phyloP scores from a whole-genome alignment of 2,888 invertebrate species.

The Yponomeuta malinellus region DNA sequence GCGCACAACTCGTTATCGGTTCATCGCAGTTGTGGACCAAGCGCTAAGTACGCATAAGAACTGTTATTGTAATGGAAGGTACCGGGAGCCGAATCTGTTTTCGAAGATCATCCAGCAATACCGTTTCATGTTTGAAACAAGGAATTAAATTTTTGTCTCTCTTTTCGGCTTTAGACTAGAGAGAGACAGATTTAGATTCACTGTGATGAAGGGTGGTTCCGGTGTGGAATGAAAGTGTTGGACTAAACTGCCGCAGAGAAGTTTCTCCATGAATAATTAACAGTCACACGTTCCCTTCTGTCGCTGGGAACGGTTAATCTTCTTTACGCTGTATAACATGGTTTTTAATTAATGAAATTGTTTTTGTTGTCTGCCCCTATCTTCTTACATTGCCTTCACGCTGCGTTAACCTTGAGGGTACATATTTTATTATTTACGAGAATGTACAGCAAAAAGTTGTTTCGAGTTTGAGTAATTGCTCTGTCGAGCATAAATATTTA shows the following conservation, averaged over 20 bases:
- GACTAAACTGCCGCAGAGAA: slow-evolving; percentile 18
- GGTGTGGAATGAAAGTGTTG: slow-evolving; percentile 14
- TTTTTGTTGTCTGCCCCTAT: slow-evolving; percentile 8
- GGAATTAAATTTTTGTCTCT: not conserved
- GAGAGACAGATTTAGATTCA: not conserved
- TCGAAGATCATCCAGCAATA: slow-evolving; percentile 2
- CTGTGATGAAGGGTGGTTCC: not conserved
- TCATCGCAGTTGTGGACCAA: slow-evolving; percentile 31
- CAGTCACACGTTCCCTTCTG: slow-evolving; percentile 33
- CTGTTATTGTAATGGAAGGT: slow-evolving; percentile 33
- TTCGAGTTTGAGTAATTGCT: not conserved
- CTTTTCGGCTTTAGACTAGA: not conserved
- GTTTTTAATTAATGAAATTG: slow-evolving; percentile 36
- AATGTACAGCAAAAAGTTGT: not conserved
- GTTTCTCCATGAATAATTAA: slow-evolving; percentile 43
- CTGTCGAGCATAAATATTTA: not conserved
- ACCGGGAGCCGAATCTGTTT: slow-evolving; percentile 11
- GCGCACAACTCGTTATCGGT: slow-evolving; percentile 33
- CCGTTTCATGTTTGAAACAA: not conserved
- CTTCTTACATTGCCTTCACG: not conserved
- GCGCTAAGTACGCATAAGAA: slow-evolving; percentile 35
- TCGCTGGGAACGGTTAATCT: slow-evolving; percentile 42
- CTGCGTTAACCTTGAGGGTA: not conserved
- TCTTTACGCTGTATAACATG: slow-evolving; percentile 38
- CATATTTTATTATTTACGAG: not conserved